Conservation (phyloP, 1,140 invertebrate genomes). For the Pseudobourletiella spinata region DNA sequence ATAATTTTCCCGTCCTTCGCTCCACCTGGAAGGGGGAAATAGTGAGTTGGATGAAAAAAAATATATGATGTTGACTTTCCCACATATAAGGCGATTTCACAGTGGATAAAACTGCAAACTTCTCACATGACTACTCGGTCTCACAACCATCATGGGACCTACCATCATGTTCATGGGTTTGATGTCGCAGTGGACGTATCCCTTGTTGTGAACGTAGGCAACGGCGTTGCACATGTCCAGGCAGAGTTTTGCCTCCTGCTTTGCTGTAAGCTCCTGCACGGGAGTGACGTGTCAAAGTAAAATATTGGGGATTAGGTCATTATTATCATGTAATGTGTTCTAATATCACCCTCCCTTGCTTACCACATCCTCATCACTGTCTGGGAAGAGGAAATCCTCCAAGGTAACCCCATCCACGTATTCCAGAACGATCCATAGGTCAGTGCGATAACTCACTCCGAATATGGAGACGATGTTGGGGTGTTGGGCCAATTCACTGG, state of each 20-base stretch:
- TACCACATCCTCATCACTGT: neutral
- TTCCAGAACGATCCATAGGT: neutral
- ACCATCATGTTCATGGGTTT: constrained; percentile 9
- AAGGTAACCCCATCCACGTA: neutral
- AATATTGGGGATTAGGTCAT: neutral
- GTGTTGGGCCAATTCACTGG: too few species aligned
- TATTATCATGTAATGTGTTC: neutral
- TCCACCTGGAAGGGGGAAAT: constrained; percentile 1
- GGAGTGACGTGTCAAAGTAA: neutral
- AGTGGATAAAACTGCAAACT: too few species aligned
- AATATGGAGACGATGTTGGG: neutral
- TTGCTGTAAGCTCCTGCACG: neutral
- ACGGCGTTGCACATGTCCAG: neutral
- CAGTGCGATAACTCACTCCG: neutral
- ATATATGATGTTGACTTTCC: too few species aligned
- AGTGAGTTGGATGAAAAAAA: neutral
- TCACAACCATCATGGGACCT: neutral
- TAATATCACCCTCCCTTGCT: neutral
- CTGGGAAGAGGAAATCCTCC: neutral
- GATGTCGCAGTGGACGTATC: constrained; percentile 2
- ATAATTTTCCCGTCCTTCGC: neutral
- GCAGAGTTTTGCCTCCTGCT: neutral
- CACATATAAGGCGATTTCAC: too few species aligned
- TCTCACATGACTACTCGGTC: too few species aligned
- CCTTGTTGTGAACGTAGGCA: neutral